Evolutionary conservation across 1,140 invertebrate species (phyloP), one percentile per base, ranked within the genome.

Genomic region (Drosophila nebulosa): DNA sequence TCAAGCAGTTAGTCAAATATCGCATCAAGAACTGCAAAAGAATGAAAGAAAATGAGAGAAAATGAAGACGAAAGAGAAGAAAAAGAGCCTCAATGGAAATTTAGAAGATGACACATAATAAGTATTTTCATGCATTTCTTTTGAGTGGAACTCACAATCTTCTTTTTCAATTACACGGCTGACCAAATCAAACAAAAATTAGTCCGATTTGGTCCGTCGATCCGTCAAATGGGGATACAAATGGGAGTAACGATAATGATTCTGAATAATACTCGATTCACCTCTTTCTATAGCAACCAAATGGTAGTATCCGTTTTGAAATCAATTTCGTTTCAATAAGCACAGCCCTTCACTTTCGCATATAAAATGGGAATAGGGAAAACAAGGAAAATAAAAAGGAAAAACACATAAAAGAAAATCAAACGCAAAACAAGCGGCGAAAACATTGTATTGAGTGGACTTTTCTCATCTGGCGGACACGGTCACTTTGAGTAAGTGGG

Each of bases 1-100:
- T 86, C 81, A 86, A 83, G 78, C 81, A 86, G 81, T 86, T 86
- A 86, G 81, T 86, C 81, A 86, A 86, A 86, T 75, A 86, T 75
- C 74, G 73, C 74, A 86, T 70, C 67, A 59, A 60, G 18, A 60
- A 26, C 39, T 16, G 58, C 58, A 27, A 22, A 51, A 36, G 14
- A 64, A 64, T 64, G 63, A 76, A 39, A 65, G 70, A 81, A 63
- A 63, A 46, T 51, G 58, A 66, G 56, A 61, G 74, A 64, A 66
- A 77, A 71, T 64, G 56, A 50, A 75, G 61, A 63, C 30, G 10
- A 12, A 32, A 3, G 10, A 12, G 10, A 3, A 10, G 10, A 12
- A 67, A 12, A 4, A 77, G 76, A n/a, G n/a, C n/a, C n/a, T n/a
- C n/a, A n/a, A 84, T 84, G 80, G 77, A 86, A 80, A 79, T 86